A percentile compares a stretch with the other conserved stretches of the same genome.
phyloP scores from a whole-genome alignment of 2,797 vertebrate species.

The Heterohyrax brucei region DNA sequence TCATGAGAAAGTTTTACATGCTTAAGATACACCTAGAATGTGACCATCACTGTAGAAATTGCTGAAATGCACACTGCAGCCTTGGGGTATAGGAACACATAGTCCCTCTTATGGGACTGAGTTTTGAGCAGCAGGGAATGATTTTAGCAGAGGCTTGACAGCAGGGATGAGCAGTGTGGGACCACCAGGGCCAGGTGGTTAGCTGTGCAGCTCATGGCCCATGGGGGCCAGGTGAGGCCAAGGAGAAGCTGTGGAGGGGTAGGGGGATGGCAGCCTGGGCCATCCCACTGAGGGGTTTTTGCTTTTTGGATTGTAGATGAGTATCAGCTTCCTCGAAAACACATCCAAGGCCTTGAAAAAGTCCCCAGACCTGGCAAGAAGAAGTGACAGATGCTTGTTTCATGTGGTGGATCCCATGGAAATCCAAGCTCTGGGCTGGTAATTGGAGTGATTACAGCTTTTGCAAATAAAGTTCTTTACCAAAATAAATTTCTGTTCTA shows the following conservation, averaged over 20 bases:
- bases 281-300: constrained; percentile 67
- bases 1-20: not conserved
- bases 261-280: not conserved
- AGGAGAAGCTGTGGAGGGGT: not conserved
- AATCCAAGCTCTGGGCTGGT: constrained; percentile 73
- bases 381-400: constrained; percentile 90
- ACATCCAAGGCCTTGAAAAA: constrained; percentile 96
- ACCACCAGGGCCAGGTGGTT: not conserved
- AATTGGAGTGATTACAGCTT: constrained; percentile 80
- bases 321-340: constrained; percentile 96
- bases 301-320: constrained; percentile 93
- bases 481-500: constrained; percentile 81
- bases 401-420: not conserved
- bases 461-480: constrained; percentile 85
- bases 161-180: not conserved
- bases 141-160: not conserved
- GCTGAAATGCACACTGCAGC: not conserved
- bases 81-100: not conserved
- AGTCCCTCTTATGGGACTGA: no score
- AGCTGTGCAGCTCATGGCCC: rapidly evolving
- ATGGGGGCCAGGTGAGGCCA: not conserved
- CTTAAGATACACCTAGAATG: not conserved
- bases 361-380: constrained; percentile 94
- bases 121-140: not conserved
- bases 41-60: not conserved